Base-by-base conservation (phyloP, 1,140 invertebrate species). In the Ceratoteleas bidentatus region DNA sequence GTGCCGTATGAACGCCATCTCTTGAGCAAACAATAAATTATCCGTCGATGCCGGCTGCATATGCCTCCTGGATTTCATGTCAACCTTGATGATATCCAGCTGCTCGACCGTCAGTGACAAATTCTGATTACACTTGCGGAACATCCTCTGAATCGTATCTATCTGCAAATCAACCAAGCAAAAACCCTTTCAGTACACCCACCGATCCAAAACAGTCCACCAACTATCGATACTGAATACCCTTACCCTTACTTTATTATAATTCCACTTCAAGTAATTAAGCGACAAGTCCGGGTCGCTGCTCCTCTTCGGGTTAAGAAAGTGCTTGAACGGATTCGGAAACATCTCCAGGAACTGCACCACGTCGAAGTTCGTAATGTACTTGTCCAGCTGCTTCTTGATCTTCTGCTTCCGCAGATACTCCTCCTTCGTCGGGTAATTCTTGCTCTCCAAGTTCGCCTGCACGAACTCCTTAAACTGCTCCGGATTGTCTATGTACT, bases 261-360 rank as follows among this genome's bases (percentile, higher is more conserved):
- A 90, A 9, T 86, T 64, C 34, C 83, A 84, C 33, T 89, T 89
- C 0, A 93, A 79, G 72, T 91, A 92, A n/a, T 84, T 86, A 15
- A 86, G 86, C 4, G 87, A 84, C 0, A 80, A 11, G 16, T 81
- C 74, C 2, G 53, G 47, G 53, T 82, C 85, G 60, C 89, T 87
- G 0, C 14, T 83, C 64, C 76, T 91, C 89, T 87, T 87, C 9
- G 75, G 73, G 86, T 93, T 83, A 57, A 86, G 81, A 85, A 94
- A 94, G 62, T 91, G 86, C 13, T 84, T 78, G 53, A 92, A 81
- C 9, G 94, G 94, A 74, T 93, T 88, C 15, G 93, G 92, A 87
- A 94, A 93, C 14, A 92, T 87, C 40, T 92, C 85, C 2, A 94
- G 65, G 84, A 94, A 94, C 13, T 92, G 88, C 40, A 91, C 84